Base-by-base conservation (phyloP, 2,797 vertebrate genomes). In the Epinephelus malabaricus region DNA sequence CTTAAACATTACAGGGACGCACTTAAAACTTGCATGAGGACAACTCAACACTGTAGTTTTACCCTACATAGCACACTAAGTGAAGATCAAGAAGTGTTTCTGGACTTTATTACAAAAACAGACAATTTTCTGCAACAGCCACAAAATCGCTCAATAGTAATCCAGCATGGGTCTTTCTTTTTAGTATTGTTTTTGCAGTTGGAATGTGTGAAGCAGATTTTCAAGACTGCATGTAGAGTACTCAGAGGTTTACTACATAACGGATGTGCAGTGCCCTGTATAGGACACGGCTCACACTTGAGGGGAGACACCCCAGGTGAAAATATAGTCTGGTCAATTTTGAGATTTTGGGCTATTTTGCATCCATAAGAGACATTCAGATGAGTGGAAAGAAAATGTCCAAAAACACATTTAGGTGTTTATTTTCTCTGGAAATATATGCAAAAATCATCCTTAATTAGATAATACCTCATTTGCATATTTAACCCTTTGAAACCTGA, bases 51-150 rank as follows among this genome's bases (percentile, higher is more conserved):
- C 67, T 6, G 23, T 67, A 70, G 63, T 76, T 77, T 76, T 19
- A 84, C 53, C 78, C 53, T 61, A 12, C 58, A 55, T 67, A 78
- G 63, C 74, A 85, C 78, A 88, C 46, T 50, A 72, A 69, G 34
- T 46, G 62, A 13, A 74, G 53, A 61, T 66, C 55, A 64, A 45
- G 25, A 61, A 64, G 1, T 63, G 60, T 51, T 56, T 53, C 59
- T 58, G 51, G 58, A 67, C 45, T 59, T 60, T 23, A 30, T 59
- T 43, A 21, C 21, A 69, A 23, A 43, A 66, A 49, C 55, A 27
- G 23, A 43, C 9, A 10, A 43, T 2, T 11, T 12, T 43, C 9
- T 12, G 56, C 47, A 69, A 45, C 14, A 21, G 43, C 38, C 46
- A 38, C 46, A 47, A 49, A 60, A 61, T 43, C n/a, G 30, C n/a